Evolutionary conservation across 92 coral and sea anemone genomes (phyloP), one percentile per base, ranked within the genome.

Genomic region (Umimayanthus chanpuru): DNA sequence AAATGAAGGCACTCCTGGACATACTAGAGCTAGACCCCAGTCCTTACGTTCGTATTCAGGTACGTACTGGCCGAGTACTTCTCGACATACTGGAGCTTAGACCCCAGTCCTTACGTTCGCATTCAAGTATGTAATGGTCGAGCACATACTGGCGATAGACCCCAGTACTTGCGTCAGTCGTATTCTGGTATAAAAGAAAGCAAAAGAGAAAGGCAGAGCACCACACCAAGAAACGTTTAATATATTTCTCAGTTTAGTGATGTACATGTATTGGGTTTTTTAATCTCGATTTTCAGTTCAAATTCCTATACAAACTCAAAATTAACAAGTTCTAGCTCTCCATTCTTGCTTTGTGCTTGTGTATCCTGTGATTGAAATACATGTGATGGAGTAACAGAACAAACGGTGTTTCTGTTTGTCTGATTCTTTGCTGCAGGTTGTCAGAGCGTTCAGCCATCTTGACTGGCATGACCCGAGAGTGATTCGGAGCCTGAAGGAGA

Each of bases 391-490:
- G 43, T 26, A 39, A 32, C 70, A 25, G 0, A 23, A 49, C 25
- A 50, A 16, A 25, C 21, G 25, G 44, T 53, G 50, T 6, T 23
- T 18, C 3, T 21, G 15, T 55, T 65, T 77, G 65, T 66, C 25
- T 75, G 32, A 43, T 86, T 72, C 47, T 64, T 65, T 38, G 61
- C 47, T 21, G 44, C 85, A 97, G 99, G 99, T 94, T 79, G 94
- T 97, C 30, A 90, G 99, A 44, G 99, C 99, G 55, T 97, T 97
- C 84, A 91, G 93, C 40, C 86, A 66, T 74, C 90, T 97, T 56
- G 93, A 93, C 53, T 97, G 99, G 99, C 94, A 92, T 43, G 99
- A 97, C 85, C 97, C 99, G 29, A 91, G 99, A 89, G 94, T 97
- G 68, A 81, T 97, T 39, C 94, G 99, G 43, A 93, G 96, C 58